phyloP scores from a whole-genome alignment of 2,113 vertebrate species.

The Vicugna pacos region DNA sequence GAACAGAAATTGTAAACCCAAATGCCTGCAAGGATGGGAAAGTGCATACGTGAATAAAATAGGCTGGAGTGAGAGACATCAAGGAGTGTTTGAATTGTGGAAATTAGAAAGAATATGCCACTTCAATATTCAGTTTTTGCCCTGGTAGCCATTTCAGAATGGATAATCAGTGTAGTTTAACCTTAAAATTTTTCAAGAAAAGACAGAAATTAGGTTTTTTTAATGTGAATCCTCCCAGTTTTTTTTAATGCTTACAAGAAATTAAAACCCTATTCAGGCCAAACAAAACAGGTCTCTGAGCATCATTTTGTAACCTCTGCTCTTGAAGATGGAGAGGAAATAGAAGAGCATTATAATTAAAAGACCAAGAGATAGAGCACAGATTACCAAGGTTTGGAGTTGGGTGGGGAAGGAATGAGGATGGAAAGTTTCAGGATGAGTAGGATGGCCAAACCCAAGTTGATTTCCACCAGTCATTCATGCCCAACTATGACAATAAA shows the following conservation, averaged over 20 bases:
- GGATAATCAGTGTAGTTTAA: background rate
- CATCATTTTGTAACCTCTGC: background rate
- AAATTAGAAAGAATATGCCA: background rate
- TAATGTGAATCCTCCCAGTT: background rate
- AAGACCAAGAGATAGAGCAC: background rate
- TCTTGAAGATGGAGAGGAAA: background rate
- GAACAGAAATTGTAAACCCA: background rate
- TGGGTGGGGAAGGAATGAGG: background rate
- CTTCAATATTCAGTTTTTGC: background rate
- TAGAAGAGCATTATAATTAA: background rate
- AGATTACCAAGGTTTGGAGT: background rate
- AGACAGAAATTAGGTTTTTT: background rate
- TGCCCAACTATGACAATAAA: background rate
- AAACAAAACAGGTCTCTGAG: background rate
- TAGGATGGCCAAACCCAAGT: background rate
- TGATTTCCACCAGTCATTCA: background rate
- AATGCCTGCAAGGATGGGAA: background rate
- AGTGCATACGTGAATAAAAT: background rate
- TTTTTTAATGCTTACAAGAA: background rate
- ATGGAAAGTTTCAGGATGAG: background rate
- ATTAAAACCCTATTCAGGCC: background rate
- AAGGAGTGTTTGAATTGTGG: background rate
- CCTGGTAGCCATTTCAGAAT: background rate
- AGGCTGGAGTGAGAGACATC: background rate
- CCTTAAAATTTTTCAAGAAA: conserved; percentile 8